Base-by-base conservation (phyloP, 2,113 vertebrate species). In the Upupa epops region DNA sequence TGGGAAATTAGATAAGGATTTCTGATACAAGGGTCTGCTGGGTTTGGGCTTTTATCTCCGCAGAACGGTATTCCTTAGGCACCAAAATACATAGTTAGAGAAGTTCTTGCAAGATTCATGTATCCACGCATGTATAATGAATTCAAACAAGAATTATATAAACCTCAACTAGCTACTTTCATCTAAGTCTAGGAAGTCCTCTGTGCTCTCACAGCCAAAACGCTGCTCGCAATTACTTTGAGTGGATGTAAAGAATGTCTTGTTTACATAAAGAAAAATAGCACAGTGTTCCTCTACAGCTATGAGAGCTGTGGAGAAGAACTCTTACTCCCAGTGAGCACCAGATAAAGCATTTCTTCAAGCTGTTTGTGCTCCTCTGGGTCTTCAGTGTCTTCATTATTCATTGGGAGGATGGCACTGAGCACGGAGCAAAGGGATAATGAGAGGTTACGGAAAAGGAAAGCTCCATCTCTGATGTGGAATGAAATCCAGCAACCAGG, bases 41-140 rank as follows among this genome's bases (percentile, higher is more conserved):
- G 49, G 76, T 93, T 84, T 87, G 58, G 81, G 81, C 94, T 96
- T 96, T 96, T 90, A 94, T 95, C 84, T 96, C 74, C 75, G 66
- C 46, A 87, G 94, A 92, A 79, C 52, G 68, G 65, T 92, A 94
- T 96, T 96, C 94, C 94, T 96, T 93, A 93, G 91, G 74, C 74
- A 75, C 89, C 81, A 82, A 94, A 92, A 93, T 75, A 91, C 89
- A 82, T 52, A 90, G 91, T 88, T 93, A 95, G 56, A 90, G 86
- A 94, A 95, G 84, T 96, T 94, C 89, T 87, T 96, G 94, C 66
- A 96, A 96, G 94, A 96, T 96, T 96, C 91, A 94, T 96, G 91
- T 92, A 84, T 65, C 78, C 87, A 87, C 90, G 84, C 89, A 94
- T 89, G 71, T 96, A 91, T 96, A 95, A 96, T 96, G 89, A 93